Evolutionary conservation across 37 sponge, comb jelly and placozoan species (phyloP), one percentile per base, ranked within the genome.

Genomic region (Cliona cf. orientalis): DNA sequence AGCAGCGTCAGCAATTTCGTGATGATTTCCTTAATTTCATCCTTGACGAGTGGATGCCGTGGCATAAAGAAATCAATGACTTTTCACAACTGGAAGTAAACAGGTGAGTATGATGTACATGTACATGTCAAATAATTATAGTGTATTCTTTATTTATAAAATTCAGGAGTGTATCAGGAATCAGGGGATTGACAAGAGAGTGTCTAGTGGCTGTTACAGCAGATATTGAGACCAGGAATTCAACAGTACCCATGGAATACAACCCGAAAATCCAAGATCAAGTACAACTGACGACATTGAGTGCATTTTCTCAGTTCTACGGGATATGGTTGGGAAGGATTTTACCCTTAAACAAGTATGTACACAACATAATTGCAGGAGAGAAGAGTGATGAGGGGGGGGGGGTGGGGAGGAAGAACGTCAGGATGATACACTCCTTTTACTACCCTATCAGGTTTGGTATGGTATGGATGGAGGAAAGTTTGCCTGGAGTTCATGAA

Each of bases 231-330:
- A 28, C 12, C 63, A 61, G 26, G 28, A 12, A 6, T 61, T n/a
- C 26, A 11, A n/a, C 23, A n/a, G 5, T 25, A n/a, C 25, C 12
- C 22, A 61, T 61, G 59, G 44, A 19, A 19, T 59, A 2, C 56
- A 23, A 34, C 46, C 68, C 21, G 75, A 83, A 42, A 75, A 83
- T 61, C 84, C 75, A 25, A 41, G 84, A 45, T 46, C 84, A 2
- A 64, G 67, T 74, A 83, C 75, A 22, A 83, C 84, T 17, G 84
- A 83, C n/a, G n/a, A n/a, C n/a, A n/a, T n/a, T n/a, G n/a, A n/a
- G n/a, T n/a, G n/a, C n/a, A n/a, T n/a, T n/a, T 83, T 57, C 73
- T 46, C 57, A 29, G 68, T 74, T 3, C 33, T 72, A 21, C 12
- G 75, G 29, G 84, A 79, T 72, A 29, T 5, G 2, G 56, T 74